Base-by-base conservation (phyloP, 2,888 invertebrate species). In the Thecophora atra region DNA sequence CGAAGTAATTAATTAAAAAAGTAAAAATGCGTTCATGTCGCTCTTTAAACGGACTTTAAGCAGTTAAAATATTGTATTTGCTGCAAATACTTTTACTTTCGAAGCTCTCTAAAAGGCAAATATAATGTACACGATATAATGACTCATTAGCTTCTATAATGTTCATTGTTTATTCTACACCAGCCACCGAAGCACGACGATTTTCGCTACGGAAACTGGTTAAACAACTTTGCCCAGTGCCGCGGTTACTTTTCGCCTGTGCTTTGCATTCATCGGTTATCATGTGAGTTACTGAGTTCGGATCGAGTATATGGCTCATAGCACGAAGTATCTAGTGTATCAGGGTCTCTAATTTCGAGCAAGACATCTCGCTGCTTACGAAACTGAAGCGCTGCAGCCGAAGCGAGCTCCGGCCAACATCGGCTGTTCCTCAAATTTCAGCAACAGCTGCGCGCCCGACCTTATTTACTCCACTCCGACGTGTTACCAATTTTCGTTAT, bases 141-240 rank as follows among this genome's bases (percentile, higher is more conserved):
- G 69, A 69, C 69, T 69, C 69, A 69, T 69, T 69, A 60, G 51
- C 30, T 69, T 26, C 69, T 28, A 47, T 62, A 51, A 69, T 62
- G 17, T 15, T 60, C 69, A 62, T 69, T 62, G 62, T 47, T 51
- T 62, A 69, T 60, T 69, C 69, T 47, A 60, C 21, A 69, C 60
- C n/a, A 56, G 58, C 8, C 26, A 26, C 44, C 13, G 54, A 6
- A 56, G 21, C 67, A 28, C 37, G 67, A 56, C 58, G 63, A 67
- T 66, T 47, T 37, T 52, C 37, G 26, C 72, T 54, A 68, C 71
- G 30, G 51, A 69, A 69, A 69, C 69, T 69, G 69, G 69, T 69
- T 69, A 60, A 30, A 54, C 54, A 62, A 47, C 60, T 21, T 28
- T 52, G 21, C 13, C 19, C 58, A 26, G 44, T 58, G 56, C 56